These are phyloP conservation scores for Apis cerana DNA, from an alignment of 1,140 invertebrate species.

Conservation along the genomic window DNA sequence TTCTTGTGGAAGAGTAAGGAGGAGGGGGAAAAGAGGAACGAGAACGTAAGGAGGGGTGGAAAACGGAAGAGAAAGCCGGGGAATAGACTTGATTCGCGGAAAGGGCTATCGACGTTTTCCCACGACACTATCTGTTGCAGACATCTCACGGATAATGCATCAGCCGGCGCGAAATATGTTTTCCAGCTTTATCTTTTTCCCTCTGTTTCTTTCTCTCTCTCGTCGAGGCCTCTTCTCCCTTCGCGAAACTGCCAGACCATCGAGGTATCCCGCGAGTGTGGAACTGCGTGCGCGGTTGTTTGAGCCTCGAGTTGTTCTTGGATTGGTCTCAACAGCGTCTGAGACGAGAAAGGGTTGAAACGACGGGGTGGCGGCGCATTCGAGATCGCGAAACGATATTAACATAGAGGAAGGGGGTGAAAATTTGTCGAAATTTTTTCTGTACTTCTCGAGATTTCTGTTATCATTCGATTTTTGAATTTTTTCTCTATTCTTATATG, in stretches of 20 bases:
- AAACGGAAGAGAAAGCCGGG: constrained; percentile 27
- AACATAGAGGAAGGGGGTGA: too few relatives aligned
- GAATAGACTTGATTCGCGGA: constrained; percentile 53
- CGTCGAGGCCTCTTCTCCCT: constrained; percentile 21
- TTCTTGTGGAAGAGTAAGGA: not conserved
- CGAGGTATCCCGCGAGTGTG: not conserved
- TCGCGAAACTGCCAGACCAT: constrained; percentile 16
- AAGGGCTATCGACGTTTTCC: constrained; percentile 66
- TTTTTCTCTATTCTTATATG: too few relatives aligned
- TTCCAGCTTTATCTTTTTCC: constrained; percentile 20
- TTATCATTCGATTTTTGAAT: too few relatives aligned
- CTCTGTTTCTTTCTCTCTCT: not conserved
- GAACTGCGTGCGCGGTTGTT: not conserved
- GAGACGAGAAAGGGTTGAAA: not conserved
- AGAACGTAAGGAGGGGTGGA: constrained; percentile 7
- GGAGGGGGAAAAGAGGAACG: not conserved
- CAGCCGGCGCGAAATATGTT: constrained; percentile 59
- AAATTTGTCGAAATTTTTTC: too few relatives aligned
- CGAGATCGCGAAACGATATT: too few relatives aligned
- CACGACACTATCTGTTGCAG: constrained; percentile 63
- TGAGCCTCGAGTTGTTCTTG: constrained; percentile 4
- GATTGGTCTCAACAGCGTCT: not conserved
- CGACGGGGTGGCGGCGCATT: not conserved
- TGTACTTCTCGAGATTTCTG: too few relatives aligned
- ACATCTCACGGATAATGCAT: constrained; percentile 64